phyloP scores from a whole-genome alignment of 2,113 vertebrate species.

The Aegotheles bennettii region DNA sequence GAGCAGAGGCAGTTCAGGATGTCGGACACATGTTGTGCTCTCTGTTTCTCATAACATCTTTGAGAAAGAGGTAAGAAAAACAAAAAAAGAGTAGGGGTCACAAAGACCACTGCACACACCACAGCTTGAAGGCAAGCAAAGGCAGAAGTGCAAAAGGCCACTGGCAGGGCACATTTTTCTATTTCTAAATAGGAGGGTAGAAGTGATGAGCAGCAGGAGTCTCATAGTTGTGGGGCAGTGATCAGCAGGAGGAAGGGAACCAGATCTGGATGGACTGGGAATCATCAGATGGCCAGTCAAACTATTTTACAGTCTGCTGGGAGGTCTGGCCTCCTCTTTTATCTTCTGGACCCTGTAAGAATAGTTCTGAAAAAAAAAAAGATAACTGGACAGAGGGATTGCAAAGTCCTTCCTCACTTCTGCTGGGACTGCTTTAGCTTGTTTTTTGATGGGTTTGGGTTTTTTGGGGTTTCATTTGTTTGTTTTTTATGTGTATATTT shows the following conservation, averaged over 20 bases:
- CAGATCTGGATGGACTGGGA: neutral
- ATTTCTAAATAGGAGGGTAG: neutral
- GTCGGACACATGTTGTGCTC: neutral
- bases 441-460: neutral
- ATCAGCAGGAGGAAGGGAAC: slow-evolving; percentile 32
- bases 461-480: neutral
- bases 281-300: neutral
- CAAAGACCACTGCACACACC: neutral
- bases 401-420: neutral
- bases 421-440: neutral
- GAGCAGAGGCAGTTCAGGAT: slow-evolving; percentile 3
- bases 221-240: neutral
- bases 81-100: neutral
- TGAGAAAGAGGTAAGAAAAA: neutral
- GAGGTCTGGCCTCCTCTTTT: neutral
- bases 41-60: neutral
- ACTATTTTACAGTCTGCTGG: neutral
- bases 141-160: slow-evolving; percentile 19
- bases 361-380: slow-evolving; percentile 6
- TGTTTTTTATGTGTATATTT: neutral
- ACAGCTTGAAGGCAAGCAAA: slow-evolving; percentile 1
- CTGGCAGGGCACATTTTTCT: slow-evolving; percentile 7
- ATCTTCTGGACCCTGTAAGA: slow-evolving; percentile 21
- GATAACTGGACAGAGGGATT: slow-evolving; percentile 6
- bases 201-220: slow-evolving; percentile 16